Evolutionary conservation across 2,888 invertebrate species (phyloP).

Genomic region (Bedellia somnulentella): DNA sequence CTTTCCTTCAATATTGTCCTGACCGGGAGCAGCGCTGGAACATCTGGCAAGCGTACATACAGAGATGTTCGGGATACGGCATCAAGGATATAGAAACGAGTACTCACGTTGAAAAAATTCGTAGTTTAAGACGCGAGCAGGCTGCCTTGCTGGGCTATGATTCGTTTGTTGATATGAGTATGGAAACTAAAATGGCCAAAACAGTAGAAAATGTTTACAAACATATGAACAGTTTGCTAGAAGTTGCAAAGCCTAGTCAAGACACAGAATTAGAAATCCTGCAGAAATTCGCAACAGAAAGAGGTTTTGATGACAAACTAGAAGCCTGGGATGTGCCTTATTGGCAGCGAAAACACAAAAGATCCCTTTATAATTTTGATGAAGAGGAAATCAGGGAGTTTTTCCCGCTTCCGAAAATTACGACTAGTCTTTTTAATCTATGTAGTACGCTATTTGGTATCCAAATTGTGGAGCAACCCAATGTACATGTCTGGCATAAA

Average conservation of each 20-base stretch:
- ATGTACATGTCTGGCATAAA: conserved; percentile 79
- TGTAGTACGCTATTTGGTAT: conserved; percentile 79
- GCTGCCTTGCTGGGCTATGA: conserved; percentile 79
- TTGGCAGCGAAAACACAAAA: conserved; percentile 79
- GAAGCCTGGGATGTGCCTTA: conserved; percentile 86
- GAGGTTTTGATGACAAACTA: conserved; percentile 70
- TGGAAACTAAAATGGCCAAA: conserved; percentile 93
- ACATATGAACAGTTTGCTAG: conserved; percentile 67
- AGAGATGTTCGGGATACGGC: conserved; percentile 68
- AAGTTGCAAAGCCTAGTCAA: conserved; percentile 73
- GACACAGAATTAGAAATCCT: conserved; percentile 72
- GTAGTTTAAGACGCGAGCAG: conserved; percentile 67
- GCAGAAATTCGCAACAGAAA: conserved; percentile 70
- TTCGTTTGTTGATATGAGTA: conserved; percentile 81
- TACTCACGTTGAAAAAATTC: conserved; percentile 75
- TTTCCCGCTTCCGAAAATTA: conserved; percentile 80
- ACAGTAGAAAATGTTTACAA: conserved; percentile 72
- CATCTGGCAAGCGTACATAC: conserved; percentile 78
- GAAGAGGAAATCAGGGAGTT: conserved; percentile 75
- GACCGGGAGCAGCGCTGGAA: conserved; percentile 78
- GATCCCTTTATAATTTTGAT: conserved; percentile 66
- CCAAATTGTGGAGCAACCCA: conserved; percentile 67
- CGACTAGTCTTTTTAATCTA: conserved; percentile 76
- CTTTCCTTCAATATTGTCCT: conserved; percentile 85
- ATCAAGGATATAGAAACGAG: conserved; percentile 71